phyloP scores from a whole-genome alignment of 2,888 invertebrate species.

The Pterostichus madidus region DNA sequence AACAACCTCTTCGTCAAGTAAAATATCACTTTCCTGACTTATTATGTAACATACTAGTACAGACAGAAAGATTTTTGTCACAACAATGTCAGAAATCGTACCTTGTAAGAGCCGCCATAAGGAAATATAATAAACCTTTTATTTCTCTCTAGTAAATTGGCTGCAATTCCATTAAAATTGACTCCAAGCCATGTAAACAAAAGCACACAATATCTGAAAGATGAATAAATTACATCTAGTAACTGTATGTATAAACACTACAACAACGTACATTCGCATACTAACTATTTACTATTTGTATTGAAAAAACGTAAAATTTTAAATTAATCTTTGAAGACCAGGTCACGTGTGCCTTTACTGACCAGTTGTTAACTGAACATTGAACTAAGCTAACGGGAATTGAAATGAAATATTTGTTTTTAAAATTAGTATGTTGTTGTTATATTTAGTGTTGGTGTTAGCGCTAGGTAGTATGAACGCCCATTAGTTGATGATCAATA shows the following conservation, averaged over 20 bases:
- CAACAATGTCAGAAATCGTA: no score
- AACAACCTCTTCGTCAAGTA: no score
- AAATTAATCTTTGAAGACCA: neutral
- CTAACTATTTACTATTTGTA: neutral
- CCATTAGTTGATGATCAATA: neutral
- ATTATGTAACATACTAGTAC: no score
- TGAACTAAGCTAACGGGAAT: conserved; percentile 18
- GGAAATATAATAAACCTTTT: conserved; percentile 68
- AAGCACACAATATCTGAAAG: neutral
- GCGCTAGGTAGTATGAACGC: neutral
- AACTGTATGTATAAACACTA: neutral
- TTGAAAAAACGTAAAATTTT: neutral
- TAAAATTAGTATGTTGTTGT: neutral
- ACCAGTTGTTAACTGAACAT: neutral
- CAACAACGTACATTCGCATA: conserved; percentile 5
- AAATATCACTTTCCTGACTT: no score
- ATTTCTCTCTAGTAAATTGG: conserved; percentile 1
- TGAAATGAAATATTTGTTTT: conserved; percentile 27
- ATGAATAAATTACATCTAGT: neutral
- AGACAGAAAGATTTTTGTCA: no score
- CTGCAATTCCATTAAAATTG: neutral
- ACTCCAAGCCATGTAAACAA: neutral
- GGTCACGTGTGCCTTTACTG: neutral
- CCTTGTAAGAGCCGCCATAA: conserved; percentile 73
- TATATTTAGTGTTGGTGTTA: neutral